phyloP scores from a whole-genome alignment of 2,888 invertebrate genomes.

The Brachyopa scutellaris region DNA sequence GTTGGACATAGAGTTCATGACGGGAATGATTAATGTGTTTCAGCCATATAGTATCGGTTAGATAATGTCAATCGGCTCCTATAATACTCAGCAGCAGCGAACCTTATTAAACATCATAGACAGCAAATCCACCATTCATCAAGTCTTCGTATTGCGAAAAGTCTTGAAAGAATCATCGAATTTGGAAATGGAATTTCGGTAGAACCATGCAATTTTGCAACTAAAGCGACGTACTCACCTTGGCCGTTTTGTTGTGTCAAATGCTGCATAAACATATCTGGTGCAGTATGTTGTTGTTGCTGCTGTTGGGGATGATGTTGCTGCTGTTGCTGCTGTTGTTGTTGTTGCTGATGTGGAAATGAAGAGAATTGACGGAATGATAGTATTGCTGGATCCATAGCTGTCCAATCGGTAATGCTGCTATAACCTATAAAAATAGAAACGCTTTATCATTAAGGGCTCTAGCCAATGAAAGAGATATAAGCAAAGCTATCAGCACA shows the following conservation, averaged over 20 bases:
- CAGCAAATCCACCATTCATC: too few species aligned
- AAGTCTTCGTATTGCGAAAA: too few species aligned
- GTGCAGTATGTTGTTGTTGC: constrained; percentile 76
- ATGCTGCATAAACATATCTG: constrained; percentile 77
- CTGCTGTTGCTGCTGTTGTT: constrained; percentile 76
- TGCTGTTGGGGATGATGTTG: constrained; percentile 78
- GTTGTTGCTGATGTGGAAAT: constrained; percentile 81
- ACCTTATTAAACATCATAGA: too few species aligned
- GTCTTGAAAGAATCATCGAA: too few species aligned
- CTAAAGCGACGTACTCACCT: too few species aligned
- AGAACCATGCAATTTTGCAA: too few species aligned
- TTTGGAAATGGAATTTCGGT: too few species aligned
- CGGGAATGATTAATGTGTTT: too few species aligned
- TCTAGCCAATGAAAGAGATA: neutral
- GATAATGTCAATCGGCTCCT: too few species aligned
- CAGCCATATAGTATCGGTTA: too few species aligned
- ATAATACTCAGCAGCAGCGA: too few species aligned
- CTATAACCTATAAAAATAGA: constrained; percentile 81
- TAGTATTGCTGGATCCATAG: constrained; percentile 94
- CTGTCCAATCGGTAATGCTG: constrained; percentile 91
- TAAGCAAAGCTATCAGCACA: neutral
- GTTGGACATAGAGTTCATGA: too few species aligned
- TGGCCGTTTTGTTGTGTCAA: constrained; percentile 76
- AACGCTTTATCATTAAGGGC: neutral
- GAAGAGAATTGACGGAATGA: constrained; percentile 81